These are phyloP conservation scores for Aphis gossypii DNA, from an alignment of 1,140 invertebrate genomes.

Conservation along the genomic window DNA sequence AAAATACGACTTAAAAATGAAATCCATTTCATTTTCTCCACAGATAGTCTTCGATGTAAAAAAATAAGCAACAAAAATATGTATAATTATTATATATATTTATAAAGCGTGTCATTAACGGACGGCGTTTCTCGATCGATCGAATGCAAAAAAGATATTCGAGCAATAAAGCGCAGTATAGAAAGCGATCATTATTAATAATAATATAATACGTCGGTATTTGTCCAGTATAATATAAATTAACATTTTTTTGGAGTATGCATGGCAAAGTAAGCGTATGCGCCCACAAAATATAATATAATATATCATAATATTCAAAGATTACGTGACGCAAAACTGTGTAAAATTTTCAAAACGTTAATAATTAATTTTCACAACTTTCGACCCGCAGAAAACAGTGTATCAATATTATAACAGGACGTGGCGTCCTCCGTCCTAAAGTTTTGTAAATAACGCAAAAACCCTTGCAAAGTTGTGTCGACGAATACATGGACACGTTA, in stretches of 20 bases:
- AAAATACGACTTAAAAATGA: background rate
- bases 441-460: conserved; percentile 6
- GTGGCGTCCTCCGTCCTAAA: background rate
- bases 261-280: background rate
- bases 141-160: background rate
- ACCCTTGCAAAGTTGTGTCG: background rate
- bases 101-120: too few species aligned
- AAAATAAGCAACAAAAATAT: background rate
- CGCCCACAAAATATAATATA: background rate
- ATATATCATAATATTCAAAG: background rate
- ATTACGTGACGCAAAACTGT: background rate
- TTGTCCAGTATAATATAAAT: background rate
- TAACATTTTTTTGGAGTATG: background rate
- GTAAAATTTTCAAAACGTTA: background rate
- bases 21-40: background rate
- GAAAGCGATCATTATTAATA: background rate
- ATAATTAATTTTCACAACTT: conserved; percentile 14
- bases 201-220: background rate
- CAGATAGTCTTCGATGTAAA: too few species aligned
- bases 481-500: background rate
- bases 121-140: background rate
- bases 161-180: background rate
- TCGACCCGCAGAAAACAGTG: background rate
- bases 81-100: background rate
- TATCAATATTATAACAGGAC: background rate